phyloP scores from a whole-genome alignment of 2,888 invertebrate genomes.

The Metellina segmentata region DNA sequence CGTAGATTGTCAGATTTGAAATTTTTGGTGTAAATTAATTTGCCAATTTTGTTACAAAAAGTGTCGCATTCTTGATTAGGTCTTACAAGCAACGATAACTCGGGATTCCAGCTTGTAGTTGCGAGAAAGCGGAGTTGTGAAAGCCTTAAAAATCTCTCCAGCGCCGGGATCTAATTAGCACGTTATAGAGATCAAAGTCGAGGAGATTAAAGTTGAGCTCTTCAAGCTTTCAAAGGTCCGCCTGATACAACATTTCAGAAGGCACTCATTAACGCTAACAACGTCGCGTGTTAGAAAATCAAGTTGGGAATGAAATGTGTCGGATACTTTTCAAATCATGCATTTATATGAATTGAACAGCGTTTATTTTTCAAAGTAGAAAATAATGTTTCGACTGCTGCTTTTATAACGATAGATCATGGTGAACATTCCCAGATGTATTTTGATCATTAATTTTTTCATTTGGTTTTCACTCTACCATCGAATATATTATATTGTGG shows the following conservation, averaged over 20 bases:
- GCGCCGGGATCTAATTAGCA: constrained; percentile 6
- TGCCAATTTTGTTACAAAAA: too few species aligned
- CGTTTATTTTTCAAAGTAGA: too few species aligned
- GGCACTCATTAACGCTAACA: neutral
- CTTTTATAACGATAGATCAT: too few species aligned
- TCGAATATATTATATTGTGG: too few species aligned
- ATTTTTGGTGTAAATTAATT: too few species aligned
- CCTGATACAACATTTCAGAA: neutral
- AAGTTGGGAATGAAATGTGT: neutral
- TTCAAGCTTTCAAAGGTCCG: neutral
- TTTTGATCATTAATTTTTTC: too few species aligned
- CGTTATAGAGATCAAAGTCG: constrained; percentile 6
- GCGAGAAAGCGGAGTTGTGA: neutral
- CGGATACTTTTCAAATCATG: neutral
- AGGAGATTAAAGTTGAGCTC: neutral
- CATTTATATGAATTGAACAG: neutral
- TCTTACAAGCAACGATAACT: too few species aligned
- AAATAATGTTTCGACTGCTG: too few species aligned
- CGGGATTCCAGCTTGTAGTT: neutral
- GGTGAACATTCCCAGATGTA: too few species aligned
- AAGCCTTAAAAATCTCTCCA: neutral
- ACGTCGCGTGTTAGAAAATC: neutral
- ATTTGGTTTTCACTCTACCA: too few species aligned
- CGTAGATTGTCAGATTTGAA: too few species aligned
- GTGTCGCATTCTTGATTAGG: too few species aligned